A percentile compares a stretch with the other conserved stretches of the same genome.
Conservation (phyloP, 23 tunicate species). For the Trididemnum miniatum region DNA sequence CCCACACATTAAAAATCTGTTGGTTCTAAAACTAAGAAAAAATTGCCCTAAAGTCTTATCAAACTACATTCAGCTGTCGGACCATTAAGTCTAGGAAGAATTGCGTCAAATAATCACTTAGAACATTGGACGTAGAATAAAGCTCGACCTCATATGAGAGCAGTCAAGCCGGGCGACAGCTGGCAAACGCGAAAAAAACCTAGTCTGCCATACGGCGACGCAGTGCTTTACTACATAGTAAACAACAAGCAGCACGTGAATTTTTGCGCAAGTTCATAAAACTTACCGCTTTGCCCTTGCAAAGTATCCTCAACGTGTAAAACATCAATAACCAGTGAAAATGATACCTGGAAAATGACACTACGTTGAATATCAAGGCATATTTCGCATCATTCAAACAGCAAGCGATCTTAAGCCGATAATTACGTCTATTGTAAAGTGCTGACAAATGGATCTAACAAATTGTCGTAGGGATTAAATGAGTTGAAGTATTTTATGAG, state of each 20-base stretch:
- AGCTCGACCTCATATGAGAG: constrained; percentile 10
- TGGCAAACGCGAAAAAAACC: constrained; percentile 22
- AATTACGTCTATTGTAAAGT: background rate
- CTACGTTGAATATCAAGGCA: too few relatives aligned
- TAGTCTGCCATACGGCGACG: constrained; percentile 42
- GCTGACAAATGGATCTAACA: background rate
- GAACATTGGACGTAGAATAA: constrained; percentile 13
- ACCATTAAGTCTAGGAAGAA: background rate
- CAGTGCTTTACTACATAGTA: constrained; percentile 1
- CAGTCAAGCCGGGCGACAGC: constrained; percentile 25
- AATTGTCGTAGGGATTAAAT: background rate
- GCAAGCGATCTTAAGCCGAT: background rate
- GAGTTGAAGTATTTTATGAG: background rate
- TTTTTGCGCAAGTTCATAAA: background rate
- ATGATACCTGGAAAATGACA: constrained; percentile 58
- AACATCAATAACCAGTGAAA: constrained; percentile 54
- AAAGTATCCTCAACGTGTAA: constrained; percentile 20
- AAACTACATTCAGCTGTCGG: background rate
- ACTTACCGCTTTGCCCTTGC: background rate
- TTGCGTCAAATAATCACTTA: constrained; percentile 9
- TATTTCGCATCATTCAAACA: background rate
- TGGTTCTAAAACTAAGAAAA: background rate
- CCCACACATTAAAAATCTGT: constrained; percentile 29
- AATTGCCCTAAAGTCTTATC: background rate
- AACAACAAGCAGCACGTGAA: background rate